A percentile compares a stretch with the other conserved stretches of the same genome.
phyloP scores from a whole-genome alignment of 2,888 invertebrate species.

The Chloroclysta siterata region DNA sequence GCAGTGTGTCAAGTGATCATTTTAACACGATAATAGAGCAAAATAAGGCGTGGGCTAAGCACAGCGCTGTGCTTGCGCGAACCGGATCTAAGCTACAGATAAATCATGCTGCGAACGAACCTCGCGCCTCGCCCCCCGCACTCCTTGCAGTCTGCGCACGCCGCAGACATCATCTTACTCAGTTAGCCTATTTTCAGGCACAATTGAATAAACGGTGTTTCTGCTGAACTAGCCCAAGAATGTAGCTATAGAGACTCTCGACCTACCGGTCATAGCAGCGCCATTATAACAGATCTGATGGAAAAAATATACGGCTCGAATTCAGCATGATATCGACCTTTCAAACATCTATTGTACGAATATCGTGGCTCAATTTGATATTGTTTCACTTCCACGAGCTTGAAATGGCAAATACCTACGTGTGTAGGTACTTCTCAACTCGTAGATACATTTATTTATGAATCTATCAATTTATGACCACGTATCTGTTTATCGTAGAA shows the following conservation, averaged over 20 bases:
- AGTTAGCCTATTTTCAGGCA: slow-evolving; percentile 42
- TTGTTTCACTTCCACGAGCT: slow-evolving; percentile 30
- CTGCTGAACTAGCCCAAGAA: slow-evolving; percentile 37
- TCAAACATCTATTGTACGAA: slow-evolving; percentile 29
- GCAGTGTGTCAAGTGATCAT: slow-evolving; percentile 66
- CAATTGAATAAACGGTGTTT: slow-evolving; percentile 43
- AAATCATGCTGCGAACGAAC: slow-evolving; percentile 69
- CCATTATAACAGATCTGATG: slow-evolving; percentile 16
- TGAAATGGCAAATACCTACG: slow-evolving; percentile 21
- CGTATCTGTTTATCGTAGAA: no score
- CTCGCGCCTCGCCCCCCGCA: slow-evolving; percentile 47
- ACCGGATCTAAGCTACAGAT: slow-evolving; percentile 79
- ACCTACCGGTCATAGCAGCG: slow-evolving; percentile 26
- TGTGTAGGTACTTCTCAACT: slow-evolving; percentile 7
- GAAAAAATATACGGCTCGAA: slow-evolving; percentile 25
- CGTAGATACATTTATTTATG: not conserved
- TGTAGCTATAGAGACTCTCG: slow-evolving; percentile 23
- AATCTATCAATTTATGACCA: no score
- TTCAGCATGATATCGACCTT: slow-evolving; percentile 32
- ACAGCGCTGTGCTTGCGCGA: slow-evolving; percentile 58
- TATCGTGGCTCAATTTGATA: slow-evolving; percentile 30
- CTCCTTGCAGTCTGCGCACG: slow-evolving; percentile 37
- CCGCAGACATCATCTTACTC: slow-evolving; percentile 42
- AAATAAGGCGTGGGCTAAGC: slow-evolving; percentile 74
- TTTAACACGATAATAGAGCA: slow-evolving; percentile 75